Conservation (phyloP, 1,140 invertebrate species). For the Heliconius hewitsoni region DNA sequence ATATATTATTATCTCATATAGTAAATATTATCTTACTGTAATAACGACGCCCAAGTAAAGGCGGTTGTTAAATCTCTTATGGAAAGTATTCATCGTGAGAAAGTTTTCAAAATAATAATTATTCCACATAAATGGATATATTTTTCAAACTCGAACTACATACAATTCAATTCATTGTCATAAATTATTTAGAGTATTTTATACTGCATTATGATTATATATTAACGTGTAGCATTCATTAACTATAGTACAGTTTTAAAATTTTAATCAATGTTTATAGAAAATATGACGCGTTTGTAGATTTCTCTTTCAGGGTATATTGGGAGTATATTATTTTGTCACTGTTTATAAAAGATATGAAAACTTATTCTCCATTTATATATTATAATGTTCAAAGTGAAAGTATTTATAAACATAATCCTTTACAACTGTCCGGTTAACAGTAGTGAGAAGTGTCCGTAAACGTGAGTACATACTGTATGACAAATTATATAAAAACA, state of each 20-base stretch:
- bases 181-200: not conserved
- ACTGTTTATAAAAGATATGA: not conserved
- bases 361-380: not conserved
- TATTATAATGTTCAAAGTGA: not conserved
- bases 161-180: not conserved
- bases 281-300: not conserved
- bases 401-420: not conserved
- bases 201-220: constrained; percentile 1
- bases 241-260: constrained; percentile 9
- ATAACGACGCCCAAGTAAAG: not conserved
- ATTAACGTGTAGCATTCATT: not conserved
- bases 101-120: not conserved
- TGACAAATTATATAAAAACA: too few relatives aligned
- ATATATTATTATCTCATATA: not conserved
- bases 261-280: constrained; percentile 5
- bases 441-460: not conserved
- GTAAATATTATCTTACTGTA: not conserved
- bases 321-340: constrained; percentile 6
- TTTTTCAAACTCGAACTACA: not conserved
- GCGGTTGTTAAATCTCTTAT: not conserved
- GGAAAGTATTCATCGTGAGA: not conserved
- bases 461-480: not conserved
- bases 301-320: constrained; percentile 14
- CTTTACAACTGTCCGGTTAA: not conserved
- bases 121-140: not conserved